phyloP scores from a whole-genome alignment of 2,113 vertebrate species.

The Cariama cristata region DNA sequence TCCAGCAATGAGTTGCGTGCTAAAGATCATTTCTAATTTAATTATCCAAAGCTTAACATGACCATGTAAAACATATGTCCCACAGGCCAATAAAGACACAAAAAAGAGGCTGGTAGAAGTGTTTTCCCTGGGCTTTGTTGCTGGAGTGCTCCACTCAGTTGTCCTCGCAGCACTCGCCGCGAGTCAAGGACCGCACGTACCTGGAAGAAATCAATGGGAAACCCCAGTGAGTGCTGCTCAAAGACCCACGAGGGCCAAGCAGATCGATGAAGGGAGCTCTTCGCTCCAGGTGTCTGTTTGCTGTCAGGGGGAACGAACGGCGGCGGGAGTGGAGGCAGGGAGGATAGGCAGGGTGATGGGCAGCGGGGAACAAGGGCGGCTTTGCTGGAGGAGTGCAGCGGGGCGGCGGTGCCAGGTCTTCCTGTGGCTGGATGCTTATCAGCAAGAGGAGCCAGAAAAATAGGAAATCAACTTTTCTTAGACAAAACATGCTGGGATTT shows the following conservation, averaged over 20 bases:
- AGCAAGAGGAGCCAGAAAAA: background rate
- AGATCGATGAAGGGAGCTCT: background rate
- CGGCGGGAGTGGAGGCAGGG: accelerated
- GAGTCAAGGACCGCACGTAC: background rate
- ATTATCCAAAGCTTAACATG: background rate
- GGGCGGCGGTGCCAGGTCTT: background rate
- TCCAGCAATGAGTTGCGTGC: background rate
- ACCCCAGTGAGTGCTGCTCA: background rate
- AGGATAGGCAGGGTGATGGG: background rate
- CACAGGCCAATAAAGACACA: background rate
- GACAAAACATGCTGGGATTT: background rate
- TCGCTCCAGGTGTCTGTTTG: background rate
- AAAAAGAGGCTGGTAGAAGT: background rate
- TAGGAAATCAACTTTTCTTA: background rate
- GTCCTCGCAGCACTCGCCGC: accelerated
- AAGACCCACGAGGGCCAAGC: background rate
- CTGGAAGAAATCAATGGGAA: background rate
- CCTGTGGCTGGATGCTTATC: background rate
- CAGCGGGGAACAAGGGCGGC: background rate
- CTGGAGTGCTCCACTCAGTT: background rate
- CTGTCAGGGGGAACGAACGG: background rate
- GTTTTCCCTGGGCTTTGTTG: background rate
- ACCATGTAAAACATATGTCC: background rate
- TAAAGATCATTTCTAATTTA: background rate
- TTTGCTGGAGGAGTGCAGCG: background rate